Evolutionary conservation across 2,113 vertebrate genomes (phyloP).

Genomic region (Daphoenositta chrysoptera): DNA sequence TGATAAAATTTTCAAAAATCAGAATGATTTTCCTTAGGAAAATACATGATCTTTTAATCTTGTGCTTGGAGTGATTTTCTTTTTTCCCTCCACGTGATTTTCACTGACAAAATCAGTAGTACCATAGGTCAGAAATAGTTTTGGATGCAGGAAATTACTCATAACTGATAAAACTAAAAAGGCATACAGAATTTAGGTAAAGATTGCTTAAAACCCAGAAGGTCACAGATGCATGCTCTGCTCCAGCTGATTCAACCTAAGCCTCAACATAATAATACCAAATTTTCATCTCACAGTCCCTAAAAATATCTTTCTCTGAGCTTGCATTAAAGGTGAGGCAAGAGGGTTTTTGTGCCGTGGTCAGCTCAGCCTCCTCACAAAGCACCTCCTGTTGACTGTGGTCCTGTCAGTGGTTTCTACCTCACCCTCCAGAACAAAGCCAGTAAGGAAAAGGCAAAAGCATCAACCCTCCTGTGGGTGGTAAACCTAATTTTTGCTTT

Average conservation of each 20-base stretch:
- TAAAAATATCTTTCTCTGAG: not conserved
- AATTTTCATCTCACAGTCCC: not conserved
- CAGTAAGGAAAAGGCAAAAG: not conserved
- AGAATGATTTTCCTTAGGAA: not conserved
- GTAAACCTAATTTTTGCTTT: not conserved
- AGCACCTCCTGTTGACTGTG: not conserved
- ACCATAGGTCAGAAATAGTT: not conserved
- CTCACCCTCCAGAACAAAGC: not conserved
- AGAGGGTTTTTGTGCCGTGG: not conserved
- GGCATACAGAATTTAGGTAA: not conserved
- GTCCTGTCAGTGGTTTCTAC: not conserved
- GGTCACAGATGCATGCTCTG: not conserved
- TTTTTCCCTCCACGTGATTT: not conserved
- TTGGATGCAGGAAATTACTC: not conserved
- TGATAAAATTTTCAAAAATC: not conserved
- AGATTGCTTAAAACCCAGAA: not conserved
- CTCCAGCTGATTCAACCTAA: not conserved
- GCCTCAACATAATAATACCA: not conserved
- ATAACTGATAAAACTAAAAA: not conserved
- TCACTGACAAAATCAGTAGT: not conserved
- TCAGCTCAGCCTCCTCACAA: not conserved
- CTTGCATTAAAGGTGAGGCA: not conserved
- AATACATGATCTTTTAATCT: slow-evolving; percentile 24
- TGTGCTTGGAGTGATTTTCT: not conserved
- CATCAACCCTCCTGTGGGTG: not conserved